Evolutionary conservation across 2,888 invertebrate species (phyloP), one percentile per base, ranked within the genome.

Genomic region (Aporophyla nigra): DNA sequence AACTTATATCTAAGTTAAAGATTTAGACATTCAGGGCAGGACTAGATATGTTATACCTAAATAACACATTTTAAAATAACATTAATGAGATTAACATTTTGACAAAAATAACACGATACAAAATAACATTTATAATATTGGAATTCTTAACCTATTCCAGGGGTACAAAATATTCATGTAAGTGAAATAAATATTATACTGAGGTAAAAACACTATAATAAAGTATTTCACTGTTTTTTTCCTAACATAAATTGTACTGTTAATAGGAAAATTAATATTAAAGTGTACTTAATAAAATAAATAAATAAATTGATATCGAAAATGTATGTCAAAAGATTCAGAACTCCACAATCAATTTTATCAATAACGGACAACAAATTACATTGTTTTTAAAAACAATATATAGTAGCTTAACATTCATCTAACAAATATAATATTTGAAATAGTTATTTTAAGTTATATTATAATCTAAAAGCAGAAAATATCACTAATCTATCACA

Each of bases 401-500:
- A 56, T 27, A 46, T 9, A 19, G 14, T 24, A 74, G 62, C 16
- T 43, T 56, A 67, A 68, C 70, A 74, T 40, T 49, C 19, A 19
- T 24, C 51, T 71, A 73, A 85, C 56, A 75, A 77, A 71, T 78
- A 82, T 53, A 70, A 56, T 69, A 74, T 70, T 67, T 70, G 16
- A 72, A 66, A 49, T 63, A 3, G 43, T 66, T 24, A 27, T 33
- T 66, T 85, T 74, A 12, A 61, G 2, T 65, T 67, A 77, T 27
- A 63, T 78, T 53, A 75, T 68, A 73, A 63, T 80, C 68, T 82
- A 84, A 83, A 87, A 87, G 87, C 88, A 21, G 75, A 82, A 87
- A 88, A 86, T 87, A 88, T 87, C 87, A 86, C 86, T 87, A 87
- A 76, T 76, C 87, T 86, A 87, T 87, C 87, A 87, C 87, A 88